phyloP scores from a whole-genome alignment of 1,140 invertebrate species.

The Drosophila sp. region DNA sequence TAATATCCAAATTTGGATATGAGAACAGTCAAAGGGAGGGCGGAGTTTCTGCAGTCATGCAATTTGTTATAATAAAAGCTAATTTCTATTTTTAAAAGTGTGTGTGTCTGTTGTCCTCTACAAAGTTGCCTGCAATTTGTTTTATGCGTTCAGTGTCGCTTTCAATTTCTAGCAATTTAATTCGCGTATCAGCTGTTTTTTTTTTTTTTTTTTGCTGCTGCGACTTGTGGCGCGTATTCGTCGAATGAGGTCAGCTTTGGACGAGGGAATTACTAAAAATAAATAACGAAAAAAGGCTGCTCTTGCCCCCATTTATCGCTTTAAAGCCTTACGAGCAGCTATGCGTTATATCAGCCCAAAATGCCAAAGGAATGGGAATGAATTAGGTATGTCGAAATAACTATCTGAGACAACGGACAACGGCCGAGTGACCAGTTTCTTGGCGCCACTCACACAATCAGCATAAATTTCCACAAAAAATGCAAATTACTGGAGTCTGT shows the following conservation, averaged over 20 bases:
- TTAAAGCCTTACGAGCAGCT: constrained; percentile 5
- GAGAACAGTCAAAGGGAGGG: not conserved
- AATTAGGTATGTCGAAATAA: constrained; percentile 33
- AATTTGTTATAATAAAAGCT: constrained; percentile 60
- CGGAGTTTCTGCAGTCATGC: constrained; percentile 12
- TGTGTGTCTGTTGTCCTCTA: constrained; percentile 4
- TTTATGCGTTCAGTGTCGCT: constrained; percentile 68
- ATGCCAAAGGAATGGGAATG: constrained; percentile 31
- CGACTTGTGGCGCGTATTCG: constrained; percentile 39
- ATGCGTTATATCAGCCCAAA: constrained; percentile 20
- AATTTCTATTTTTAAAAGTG: constrained; percentile 46
- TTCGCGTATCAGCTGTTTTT: constrained; percentile 65
- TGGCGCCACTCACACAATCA: constrained; percentile 50
- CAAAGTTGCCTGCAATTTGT: constrained; percentile 49
- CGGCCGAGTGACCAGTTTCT: constrained; percentile 20
- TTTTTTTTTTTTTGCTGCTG: constrained; percentile 35
- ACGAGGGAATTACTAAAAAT: constrained; percentile 11
- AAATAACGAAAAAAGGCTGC: constrained; percentile 25
- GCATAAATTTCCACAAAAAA: constrained; percentile 42
- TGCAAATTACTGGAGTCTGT: constrained; percentile 44
- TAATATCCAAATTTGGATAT: constrained; percentile 9
- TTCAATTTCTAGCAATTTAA: constrained; percentile 81
- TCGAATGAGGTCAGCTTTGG: constrained; percentile 63
- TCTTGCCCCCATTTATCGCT: constrained; percentile 8
- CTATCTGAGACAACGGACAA: constrained; percentile 7